Evolutionary conservation across 2,797 vertebrate species (phyloP).

Genomic region (Champsocephalus gunnari): DNA sequence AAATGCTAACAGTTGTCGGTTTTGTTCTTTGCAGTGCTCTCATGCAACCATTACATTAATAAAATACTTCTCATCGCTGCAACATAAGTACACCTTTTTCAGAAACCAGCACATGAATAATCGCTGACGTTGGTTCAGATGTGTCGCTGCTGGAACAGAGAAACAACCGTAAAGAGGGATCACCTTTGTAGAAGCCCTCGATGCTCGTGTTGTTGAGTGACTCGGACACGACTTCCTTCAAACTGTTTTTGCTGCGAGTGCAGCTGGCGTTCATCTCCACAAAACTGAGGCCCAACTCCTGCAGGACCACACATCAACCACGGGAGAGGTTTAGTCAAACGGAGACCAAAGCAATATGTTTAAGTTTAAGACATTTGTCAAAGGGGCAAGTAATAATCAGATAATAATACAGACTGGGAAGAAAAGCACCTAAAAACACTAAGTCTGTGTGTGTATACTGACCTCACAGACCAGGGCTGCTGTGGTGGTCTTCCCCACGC

Average conservation of each 20-base stretch:
- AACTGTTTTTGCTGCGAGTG: constrained; percentile 93
- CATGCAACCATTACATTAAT: neutral
- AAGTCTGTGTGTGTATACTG: constrained; percentile 58
- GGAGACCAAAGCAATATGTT: neutral
- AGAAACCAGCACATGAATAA: neutral
- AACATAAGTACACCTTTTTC: neutral
- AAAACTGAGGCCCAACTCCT: constrained; percentile 95
- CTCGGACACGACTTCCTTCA: constrained; percentile 93
- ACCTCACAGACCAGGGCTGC: constrained; percentile 96
- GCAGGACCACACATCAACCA: constrained; percentile 36
- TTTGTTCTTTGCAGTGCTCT: neutral
- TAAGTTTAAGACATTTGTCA: neutral
- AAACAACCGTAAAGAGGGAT: neutral
- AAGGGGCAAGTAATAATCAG: neutral
- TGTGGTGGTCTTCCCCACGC: constrained; percentile 98
- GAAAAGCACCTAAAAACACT: neutral
- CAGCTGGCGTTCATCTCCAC: constrained; percentile 99
- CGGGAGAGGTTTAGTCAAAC: neutral
- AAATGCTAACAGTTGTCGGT: neutral
- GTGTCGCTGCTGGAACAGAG: too few relatives aligned
- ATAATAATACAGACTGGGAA: neutral
- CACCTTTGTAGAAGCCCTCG: constrained; percentile 93
- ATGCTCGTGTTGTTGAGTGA: constrained; percentile 97
- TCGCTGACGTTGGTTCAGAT: neutral
- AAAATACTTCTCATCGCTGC: neutral